phyloP scores from a whole-genome alignment of 2,113 vertebrate genomes.

The Speoplatyrhinus poulsoni region DNA sequence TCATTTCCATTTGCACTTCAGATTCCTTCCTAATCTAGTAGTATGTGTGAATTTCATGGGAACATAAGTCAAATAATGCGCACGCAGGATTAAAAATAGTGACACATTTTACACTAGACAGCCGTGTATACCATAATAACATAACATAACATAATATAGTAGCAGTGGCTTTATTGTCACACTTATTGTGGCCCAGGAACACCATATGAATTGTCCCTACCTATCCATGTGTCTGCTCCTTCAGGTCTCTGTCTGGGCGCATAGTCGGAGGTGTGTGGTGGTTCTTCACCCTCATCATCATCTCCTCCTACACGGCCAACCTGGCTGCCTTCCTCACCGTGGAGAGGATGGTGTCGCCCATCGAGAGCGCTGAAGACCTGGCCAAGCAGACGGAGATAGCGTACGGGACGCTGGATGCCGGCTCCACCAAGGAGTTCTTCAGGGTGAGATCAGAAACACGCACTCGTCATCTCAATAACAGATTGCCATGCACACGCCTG shows the following conservation, averaged over 20 bases:
- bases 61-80: too few relatives aligned
- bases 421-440: conserved; percentile 99
- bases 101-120: too few relatives aligned
- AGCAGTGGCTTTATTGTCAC: background rate
- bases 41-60: too few relatives aligned
- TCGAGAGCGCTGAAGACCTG: conserved; percentile 96
- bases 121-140: too few relatives aligned
- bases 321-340: conserved; percentile 97
- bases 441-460: conserved; percentile 78
- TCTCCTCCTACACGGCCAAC: conserved; percentile 98
- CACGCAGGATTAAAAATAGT: too few relatives aligned
- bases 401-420: conserved; percentile 94
- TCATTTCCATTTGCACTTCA: too few relatives aligned
- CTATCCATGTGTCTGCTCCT: conserved; percentile 28
- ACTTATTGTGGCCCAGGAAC: background rate
- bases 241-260: conserved; percentile 93
- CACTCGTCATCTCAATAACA: background rate
- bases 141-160: too few relatives aligned
- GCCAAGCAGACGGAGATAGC: conserved; percentile 98
- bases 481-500: background rate
- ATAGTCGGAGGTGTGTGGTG: conserved; percentile 99
- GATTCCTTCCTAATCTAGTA: too few relatives aligned
- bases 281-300: conserved; percentile 99
- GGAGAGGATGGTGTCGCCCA: conserved; percentile 99
- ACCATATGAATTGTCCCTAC: background rate